phyloP scores from a whole-genome alignment of 2,797 vertebrate species.

The Bovichtus variegatus region DNA sequence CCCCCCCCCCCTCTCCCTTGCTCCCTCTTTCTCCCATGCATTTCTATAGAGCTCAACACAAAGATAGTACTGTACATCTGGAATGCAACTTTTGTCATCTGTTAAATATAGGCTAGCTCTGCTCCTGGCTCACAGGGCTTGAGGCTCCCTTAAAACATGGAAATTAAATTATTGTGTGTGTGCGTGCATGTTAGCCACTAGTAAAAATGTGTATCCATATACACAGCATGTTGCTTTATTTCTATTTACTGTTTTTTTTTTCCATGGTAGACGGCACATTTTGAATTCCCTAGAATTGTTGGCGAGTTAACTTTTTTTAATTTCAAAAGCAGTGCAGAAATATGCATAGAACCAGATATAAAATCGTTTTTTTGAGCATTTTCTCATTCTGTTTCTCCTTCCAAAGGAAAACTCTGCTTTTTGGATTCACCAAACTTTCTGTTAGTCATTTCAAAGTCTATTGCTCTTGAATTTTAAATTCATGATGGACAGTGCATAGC shows the following conservation, averaged over 20 bases:
- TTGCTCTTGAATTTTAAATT: constrained; percentile 2
- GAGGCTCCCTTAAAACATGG: constrained; percentile 81
- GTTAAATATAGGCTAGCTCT: constrained; percentile 84
- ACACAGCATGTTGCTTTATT: constrained; percentile 27
- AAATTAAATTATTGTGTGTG: constrained; percentile 79
- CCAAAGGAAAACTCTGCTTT: not conserved
- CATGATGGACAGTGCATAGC: constrained; percentile 1
- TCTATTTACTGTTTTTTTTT: constrained; percentile 25
- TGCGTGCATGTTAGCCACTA: constrained; percentile 38
- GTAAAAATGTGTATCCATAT: constrained; percentile 43
- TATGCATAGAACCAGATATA: not conserved
- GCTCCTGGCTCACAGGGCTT: constrained; percentile 72
- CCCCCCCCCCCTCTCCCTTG: constrained; percentile 1
- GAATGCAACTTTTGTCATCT: constrained; percentile 89
- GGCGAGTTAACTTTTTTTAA: constrained; percentile 16
- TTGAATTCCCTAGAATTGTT: constrained; percentile 2
- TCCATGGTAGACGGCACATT: constrained; percentile 9
- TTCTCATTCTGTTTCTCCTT: constrained; percentile 1
- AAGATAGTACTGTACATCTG: constrained; percentile 89
- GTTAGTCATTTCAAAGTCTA: not conserved
- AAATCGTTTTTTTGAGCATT: not conserved
- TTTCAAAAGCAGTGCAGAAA: constrained; percentile 11
- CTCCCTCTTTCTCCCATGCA: constrained; percentile 76
- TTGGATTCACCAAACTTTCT: not conserved
- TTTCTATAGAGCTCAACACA: constrained; percentile 86